Evolutionary conservation across 2,888 invertebrate genomes (phyloP).

Genomic region (Ormyrus rosae): DNA sequence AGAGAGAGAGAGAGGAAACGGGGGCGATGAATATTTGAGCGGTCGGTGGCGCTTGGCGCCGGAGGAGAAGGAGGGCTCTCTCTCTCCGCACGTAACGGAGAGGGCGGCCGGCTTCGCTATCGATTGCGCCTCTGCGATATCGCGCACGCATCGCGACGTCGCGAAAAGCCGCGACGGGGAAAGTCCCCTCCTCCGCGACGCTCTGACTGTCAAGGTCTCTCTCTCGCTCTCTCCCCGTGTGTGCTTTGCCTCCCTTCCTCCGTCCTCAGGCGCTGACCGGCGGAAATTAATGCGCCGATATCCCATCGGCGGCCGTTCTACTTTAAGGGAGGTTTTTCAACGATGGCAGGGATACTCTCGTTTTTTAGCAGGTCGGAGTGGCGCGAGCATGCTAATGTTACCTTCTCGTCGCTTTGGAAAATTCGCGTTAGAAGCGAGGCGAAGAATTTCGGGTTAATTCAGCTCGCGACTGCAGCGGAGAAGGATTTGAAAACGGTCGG

Average conservation of each 20-base stretch:
- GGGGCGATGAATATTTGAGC: slow-evolving; percentile 38
- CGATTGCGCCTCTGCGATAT: slow-evolving; percentile 52
- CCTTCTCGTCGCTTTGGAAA: no score
- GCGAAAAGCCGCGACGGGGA: not conserved
- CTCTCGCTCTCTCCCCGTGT: not conserved
- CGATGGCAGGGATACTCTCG: no score
- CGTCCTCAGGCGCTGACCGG: not conserved
- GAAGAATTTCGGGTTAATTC: no score
- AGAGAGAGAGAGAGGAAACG: not conserved
- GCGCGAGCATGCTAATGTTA: no score
- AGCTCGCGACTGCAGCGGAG: no score
- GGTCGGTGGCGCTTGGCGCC: not conserved
- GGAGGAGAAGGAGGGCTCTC: not conserved
- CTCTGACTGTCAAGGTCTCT: slow-evolving; percentile 37
- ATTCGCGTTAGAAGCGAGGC: no score
- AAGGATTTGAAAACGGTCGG: no score
- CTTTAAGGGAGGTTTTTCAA: no score
- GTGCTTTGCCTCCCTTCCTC: not conserved
- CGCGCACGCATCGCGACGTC: slow-evolving; percentile 28
- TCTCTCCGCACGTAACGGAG: not conserved
- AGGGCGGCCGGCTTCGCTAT: slow-evolving; percentile 51
- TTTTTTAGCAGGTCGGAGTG: no score
- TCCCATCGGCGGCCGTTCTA: not conserved
- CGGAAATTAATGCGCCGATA: not conserved
- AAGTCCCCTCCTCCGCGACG: not conserved